Conservation (phyloP, 2,113 vertebrate species). For the Bagarius yarrelli region DNA sequence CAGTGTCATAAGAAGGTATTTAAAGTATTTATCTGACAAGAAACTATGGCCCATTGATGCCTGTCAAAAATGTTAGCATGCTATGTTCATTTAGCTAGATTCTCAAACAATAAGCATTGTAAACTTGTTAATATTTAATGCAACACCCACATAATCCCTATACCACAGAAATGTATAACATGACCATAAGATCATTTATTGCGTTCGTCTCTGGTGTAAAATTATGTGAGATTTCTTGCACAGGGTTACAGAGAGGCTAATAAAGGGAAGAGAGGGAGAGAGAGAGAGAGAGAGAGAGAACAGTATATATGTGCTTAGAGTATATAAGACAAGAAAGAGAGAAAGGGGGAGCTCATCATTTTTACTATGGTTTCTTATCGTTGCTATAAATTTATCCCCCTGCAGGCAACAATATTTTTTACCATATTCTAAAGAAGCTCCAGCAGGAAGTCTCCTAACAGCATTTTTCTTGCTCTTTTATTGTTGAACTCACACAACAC, state of each 20-base stretch:
- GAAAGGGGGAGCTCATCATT: neutral
- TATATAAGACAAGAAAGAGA: neutral
- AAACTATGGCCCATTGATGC: neutral
- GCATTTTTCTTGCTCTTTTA: neutral
- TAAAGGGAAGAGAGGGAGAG: neutral
- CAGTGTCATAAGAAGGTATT: neutral
- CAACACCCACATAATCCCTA: conserved; percentile 9
- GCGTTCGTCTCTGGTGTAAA: neutral
- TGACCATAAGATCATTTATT: neutral
- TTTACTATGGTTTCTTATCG: neutral
- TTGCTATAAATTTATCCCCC: neutral
- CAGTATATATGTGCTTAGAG: no score
- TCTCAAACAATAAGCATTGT: neutral
- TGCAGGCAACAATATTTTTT: neutral
- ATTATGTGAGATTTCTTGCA: conserved; percentile 12
- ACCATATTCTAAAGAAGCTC: neutral
- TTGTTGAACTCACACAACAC: neutral
- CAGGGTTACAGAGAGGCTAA: neutral
- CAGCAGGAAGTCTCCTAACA: neutral
- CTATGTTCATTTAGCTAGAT: neutral
- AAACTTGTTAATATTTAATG: conserved; percentile 25
- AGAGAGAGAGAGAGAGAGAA: neutral
- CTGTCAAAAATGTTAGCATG: neutral
- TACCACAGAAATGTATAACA: neutral
- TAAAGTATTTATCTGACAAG: neutral